phyloP scores from a whole-genome alignment of 1,140 invertebrate species.

The Varroa destructor region DNA sequence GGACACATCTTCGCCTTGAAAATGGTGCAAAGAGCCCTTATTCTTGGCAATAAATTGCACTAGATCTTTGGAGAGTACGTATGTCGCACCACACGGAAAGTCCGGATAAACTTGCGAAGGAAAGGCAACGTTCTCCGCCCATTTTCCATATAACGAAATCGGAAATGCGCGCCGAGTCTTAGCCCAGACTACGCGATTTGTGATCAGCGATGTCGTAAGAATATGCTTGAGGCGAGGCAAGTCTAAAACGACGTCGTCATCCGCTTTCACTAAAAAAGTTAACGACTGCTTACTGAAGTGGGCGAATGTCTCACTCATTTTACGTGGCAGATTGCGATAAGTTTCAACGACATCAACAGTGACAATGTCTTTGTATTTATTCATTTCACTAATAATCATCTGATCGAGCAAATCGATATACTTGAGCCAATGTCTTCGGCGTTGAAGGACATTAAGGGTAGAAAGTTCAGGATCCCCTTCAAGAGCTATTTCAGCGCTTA shows the following conservation, averaged over 20 bases:
- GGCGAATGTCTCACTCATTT: constrained; percentile 19
- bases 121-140: constrained; percentile 19
- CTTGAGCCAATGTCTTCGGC: neutral
- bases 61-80: constrained; percentile 23
- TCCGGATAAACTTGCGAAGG: constrained; percentile 24
- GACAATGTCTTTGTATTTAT: constrained; percentile 25
- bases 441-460: neutral
- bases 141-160: constrained; percentile 6
- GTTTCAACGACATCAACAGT: constrained; percentile 12
- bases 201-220: constrained; percentile 7
- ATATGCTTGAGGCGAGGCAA: constrained; percentile 12
- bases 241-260: constrained; percentile 23
- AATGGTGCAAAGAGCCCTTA: constrained; percentile 3
- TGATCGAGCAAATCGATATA: neutral
- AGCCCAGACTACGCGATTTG: constrained; percentile 4
- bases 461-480: neutral
- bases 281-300: constrained; percentile 20
- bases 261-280: constrained; percentile 15
- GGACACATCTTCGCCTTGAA: constrained; percentile 13
- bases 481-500: neutral
- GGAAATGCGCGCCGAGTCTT: constrained; percentile 22
- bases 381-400: constrained; percentile 9
- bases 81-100: constrained; percentile 19
- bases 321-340: constrained; percentile 17
- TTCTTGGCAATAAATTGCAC: constrained; percentile 21